Percentiles rank a stretch among this genome's conserved stretches.
Evolutionary conservation across 2,888 invertebrate genomes (phyloP).

Genomic region (Metellina segmentata): DNA sequence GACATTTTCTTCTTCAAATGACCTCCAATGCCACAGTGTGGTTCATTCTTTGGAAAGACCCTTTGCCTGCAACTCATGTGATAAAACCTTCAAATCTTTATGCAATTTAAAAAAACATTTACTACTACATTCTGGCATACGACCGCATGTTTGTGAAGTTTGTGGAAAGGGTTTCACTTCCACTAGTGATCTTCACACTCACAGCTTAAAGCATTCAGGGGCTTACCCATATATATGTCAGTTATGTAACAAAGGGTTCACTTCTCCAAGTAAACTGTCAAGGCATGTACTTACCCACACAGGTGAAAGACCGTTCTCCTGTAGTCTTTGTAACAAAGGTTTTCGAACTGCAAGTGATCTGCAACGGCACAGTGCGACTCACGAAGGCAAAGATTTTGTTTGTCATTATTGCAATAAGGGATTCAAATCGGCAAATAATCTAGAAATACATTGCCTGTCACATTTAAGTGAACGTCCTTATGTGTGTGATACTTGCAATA

Average conservation of each 20-base stretch:
- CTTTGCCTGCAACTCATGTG: no score
- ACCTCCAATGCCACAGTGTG: background rate
- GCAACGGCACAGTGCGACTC: background rate
- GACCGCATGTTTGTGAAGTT: background rate
- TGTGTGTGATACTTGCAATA: background rate
- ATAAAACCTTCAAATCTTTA: no score
- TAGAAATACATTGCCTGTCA: background rate
- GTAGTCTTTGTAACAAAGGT: slow-evolving; percentile 1
- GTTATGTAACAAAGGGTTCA: slow-evolving; percentile 9
- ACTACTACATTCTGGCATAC: background rate
- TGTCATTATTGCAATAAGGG: no score
- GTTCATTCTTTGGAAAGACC: no score
- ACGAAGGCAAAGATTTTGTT: background rate
- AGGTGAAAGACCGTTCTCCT: slow-evolving; percentile 5
- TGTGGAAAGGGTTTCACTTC: background rate
- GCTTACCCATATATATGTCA: slow-evolving; percentile 1
- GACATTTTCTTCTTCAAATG: background rate
- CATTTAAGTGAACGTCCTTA: background rate
- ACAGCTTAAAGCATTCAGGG: background rate
- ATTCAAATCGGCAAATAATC: background rate
- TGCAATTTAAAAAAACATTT: no score
- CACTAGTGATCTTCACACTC: background rate
- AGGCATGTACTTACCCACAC: slow-evolving; percentile 5
- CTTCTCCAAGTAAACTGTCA: background rate
- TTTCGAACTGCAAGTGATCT: background rate